These are phyloP conservation scores for Bradypus variegatus DNA, from an alignment of 2,797 vertebrate species.

Conservation along the genomic window DNA sequence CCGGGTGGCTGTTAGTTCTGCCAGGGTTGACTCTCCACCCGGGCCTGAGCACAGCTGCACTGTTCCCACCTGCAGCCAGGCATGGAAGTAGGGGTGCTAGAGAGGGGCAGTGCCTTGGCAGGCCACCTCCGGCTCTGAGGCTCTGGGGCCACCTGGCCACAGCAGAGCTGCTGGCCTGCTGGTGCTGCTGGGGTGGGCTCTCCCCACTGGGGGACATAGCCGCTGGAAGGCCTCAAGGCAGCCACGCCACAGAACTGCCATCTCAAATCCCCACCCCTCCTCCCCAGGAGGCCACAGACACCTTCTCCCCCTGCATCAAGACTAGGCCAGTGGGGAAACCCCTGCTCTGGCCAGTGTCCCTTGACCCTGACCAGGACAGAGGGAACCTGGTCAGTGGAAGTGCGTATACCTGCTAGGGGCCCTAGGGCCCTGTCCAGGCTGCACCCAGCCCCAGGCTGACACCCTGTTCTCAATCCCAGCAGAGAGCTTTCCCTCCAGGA, in stretches of 20 bases:
- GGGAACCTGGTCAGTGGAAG: background rate
- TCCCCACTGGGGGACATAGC: background rate
- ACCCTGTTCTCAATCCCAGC: background rate
- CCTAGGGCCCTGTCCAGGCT: background rate
- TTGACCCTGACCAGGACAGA: background rate
- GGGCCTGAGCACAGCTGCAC: background rate
- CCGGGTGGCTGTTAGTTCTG: too few relatives aligned
- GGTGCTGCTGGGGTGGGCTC: background rate
- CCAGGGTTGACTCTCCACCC: accelerated
- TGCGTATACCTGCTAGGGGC: too few relatives aligned
- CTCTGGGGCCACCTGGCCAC: background rate
- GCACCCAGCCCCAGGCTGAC: background rate
- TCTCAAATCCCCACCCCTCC: background rate
- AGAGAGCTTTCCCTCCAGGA: background rate
- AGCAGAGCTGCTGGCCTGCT: background rate
- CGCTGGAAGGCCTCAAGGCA: background rate
- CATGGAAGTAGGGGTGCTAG: background rate
- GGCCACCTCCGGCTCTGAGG: background rate
- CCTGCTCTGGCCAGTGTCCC: background rate
- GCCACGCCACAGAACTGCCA: too few relatives aligned
- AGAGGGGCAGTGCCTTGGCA: background rate
- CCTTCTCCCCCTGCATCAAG: background rate
- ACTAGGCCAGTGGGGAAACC: background rate
- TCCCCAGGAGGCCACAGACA: background rate
- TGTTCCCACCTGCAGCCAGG: background rate